Evolutionary conservation across 2,888 invertebrate genomes (phyloP).

Genomic region (Hemistola chrysoprasaria): DNA sequence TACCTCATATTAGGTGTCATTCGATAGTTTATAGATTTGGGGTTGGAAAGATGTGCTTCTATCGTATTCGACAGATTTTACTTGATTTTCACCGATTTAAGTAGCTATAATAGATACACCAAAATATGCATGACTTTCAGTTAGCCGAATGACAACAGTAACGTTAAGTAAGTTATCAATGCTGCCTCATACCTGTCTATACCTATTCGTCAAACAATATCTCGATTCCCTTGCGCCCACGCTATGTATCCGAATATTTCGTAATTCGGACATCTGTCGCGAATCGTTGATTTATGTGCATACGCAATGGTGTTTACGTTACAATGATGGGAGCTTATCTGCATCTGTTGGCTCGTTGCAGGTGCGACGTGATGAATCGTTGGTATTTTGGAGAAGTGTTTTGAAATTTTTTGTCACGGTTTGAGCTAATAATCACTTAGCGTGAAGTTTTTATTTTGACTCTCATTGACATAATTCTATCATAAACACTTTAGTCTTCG

Average conservation of each 20-base stretch:
- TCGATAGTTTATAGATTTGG: too few relatives aligned
- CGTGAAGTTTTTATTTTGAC: slow-evolving; percentile 3
- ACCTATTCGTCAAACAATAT: slow-evolving; percentile 18
- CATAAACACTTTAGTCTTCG: too few relatives aligned
- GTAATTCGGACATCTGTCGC: slow-evolving; percentile 63
- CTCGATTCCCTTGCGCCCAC: slow-evolving; percentile 29
- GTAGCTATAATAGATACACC: too few relatives aligned
- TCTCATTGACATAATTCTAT: too few relatives aligned
- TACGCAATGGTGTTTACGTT: slow-evolving; percentile 39
- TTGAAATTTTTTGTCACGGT: slow-evolving; percentile 7
- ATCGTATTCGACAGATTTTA: too few relatives aligned
- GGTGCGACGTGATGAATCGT: not conserved
- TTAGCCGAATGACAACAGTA: slow-evolving; percentile 4
- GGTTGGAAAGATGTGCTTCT: too few relatives aligned
- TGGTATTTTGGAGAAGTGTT: slow-evolving; percentile 15
- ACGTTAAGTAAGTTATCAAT: not conserved
- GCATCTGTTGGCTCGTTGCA: slow-evolving; percentile 13
- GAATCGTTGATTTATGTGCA: slow-evolving; percentile 58
- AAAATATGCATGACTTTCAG: too few relatives aligned
- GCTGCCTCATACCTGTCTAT: not conserved
- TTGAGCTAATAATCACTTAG: slow-evolving; percentile 4
- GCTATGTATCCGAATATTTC: slow-evolving; percentile 38
- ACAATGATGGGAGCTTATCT: slow-evolving; percentile 37
- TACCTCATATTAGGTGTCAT: too few relatives aligned
- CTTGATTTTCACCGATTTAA: too few relatives aligned